These are phyloP conservation scores for Eupsilia transversa DNA, from an alignment of 2,888 invertebrate genomes.

Conservation along the genomic window DNA sequence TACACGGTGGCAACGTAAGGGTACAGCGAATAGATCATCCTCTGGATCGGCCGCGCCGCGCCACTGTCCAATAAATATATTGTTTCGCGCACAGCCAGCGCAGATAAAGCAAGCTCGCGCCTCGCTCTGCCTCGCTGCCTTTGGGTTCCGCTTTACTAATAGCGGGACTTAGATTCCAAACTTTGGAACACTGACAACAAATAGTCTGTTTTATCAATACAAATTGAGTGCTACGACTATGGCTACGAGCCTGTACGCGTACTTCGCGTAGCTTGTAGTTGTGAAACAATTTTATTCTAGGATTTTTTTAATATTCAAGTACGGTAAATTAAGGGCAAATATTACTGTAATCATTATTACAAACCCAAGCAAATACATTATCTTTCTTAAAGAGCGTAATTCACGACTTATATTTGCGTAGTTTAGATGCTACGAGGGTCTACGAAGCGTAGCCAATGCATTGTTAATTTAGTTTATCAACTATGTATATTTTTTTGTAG, in stretches of 20 bases:
- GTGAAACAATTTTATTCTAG: neutral
- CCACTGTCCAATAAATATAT: constrained; percentile 90
- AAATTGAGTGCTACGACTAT: neutral
- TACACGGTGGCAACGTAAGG: constrained; percentile 73
- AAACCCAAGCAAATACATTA: neutral
- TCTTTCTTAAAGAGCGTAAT: neutral
- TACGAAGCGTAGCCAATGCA: neutral
- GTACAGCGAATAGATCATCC: constrained; percentile 88
- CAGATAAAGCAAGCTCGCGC: constrained; percentile 90
- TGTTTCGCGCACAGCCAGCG: constrained; percentile 90
- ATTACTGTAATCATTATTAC: neutral
- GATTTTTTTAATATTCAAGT: neutral
- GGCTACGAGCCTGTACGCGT: constrained; percentile 23
- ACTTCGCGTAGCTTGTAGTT: neutral
- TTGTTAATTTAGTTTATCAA: neutral
- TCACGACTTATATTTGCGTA: neutral
- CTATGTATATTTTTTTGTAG: no score
- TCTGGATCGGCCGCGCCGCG: constrained; percentile 81
- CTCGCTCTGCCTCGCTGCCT: constrained; percentile 86
- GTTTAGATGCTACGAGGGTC: constrained; percentile 15
- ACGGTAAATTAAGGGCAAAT: neutral
- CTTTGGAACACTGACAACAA: neutral
- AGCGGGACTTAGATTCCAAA: constrained; percentile 64
- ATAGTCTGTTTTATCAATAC: neutral
- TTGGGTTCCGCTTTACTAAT: constrained; percentile 65